Base-by-base conservation (phyloP, 1,140 invertebrate species). In the Polypedilum pembai region DNA sequence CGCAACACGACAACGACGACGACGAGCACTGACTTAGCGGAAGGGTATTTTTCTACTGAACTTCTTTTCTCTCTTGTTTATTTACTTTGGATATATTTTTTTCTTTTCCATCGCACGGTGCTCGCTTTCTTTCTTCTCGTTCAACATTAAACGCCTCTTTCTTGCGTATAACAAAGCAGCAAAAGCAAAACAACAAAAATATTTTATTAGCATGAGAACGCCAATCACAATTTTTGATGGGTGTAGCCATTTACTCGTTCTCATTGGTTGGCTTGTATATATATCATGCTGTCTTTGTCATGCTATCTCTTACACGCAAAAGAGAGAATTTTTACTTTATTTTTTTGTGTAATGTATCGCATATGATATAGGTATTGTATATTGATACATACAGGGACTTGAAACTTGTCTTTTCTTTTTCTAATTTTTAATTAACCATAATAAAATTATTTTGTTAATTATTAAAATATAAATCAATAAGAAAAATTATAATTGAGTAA, bases 1-100 rank as follows among this genome's bases (percentile, higher is more conserved):
- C 24, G 5, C 24, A 33, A 15, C 12, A 56, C 7, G 45, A 56
- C 41, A n/a, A 56, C 12, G n/a, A n/a, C 45, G 45, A 56, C 45
- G n/a, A 12, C 12, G 45, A 69, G 65, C 65, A 69, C 65, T 21
- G 65, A 21, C 65, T 21, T 18, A 20, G 20, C 20, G 20, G 65
- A 69, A 69, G 65, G 65, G 65, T 69, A 69, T 21, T 69, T 69
- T 69, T 69, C 65, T 69, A 69, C 65, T 69, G 65, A 69, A 69
- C 20, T 69, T 69, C 20, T 21, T 69, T 69, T 69, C 20, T 69
- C 20, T 21, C 18, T 21, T 69, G 65, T 69, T 69, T 69, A 69
- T 69, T 69, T 69, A 69, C 65, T 69, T 69, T 69, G 24, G 24
- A 33, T 33, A 33, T 33, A n/a, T n/a, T n/a, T 33, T 33, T 33